phyloP scores from a whole-genome alignment of 1,140 invertebrate genomes.

The Pogonus chalceus region DNA sequence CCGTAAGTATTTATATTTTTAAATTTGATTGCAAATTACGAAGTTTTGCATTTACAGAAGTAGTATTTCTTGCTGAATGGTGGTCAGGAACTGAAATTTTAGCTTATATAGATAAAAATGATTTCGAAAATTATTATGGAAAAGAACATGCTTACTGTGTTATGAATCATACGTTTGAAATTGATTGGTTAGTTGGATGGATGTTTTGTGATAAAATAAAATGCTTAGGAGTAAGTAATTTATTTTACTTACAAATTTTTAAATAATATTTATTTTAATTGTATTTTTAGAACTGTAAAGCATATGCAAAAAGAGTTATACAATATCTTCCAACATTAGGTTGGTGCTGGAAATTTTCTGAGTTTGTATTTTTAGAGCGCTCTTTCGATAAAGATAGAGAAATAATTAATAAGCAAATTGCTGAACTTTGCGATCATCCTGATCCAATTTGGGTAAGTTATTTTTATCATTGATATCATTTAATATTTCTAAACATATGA shows the following conservation, averaged over 20 bases:
- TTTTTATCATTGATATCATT: conserved; percentile 9
- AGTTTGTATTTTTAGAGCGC: conserved; percentile 86
- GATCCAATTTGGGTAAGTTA: conserved; percentile 73
- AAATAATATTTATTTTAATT: conserved; percentile 2
- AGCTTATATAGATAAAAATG: conserved; percentile 68
- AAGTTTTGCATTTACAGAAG: conserved; percentile 49
- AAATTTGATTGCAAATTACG: conserved; percentile 15
- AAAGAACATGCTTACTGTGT: conserved; percentile 82
- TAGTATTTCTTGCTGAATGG: conserved; percentile 88
- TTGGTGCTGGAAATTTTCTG: conserved; percentile 91
- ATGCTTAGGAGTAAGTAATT: conserved; percentile 62
- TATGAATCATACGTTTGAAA: conserved; percentile 94
- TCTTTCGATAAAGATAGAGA: conserved; percentile 83
- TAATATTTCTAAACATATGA: conserved; percentile 13
- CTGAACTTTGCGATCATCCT: conserved; percentile 74
- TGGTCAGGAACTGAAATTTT: conserved; percentile 70
- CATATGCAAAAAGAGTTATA: conserved; percentile 87
- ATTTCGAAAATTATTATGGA: conserved; percentile 69
- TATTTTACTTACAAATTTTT: background rate
- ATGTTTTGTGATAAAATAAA: conserved; percentile 66
- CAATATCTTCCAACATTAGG: conserved; percentile 87
- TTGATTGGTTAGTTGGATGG: conserved; percentile 91
- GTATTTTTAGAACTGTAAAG: conserved; percentile 75
- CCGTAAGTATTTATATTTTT: conserved; percentile 60
- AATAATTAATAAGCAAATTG: conserved; percentile 69